phyloP scores from a whole-genome alignment of 1,140 invertebrate genomes.

The Penaeus japonicus region DNA sequence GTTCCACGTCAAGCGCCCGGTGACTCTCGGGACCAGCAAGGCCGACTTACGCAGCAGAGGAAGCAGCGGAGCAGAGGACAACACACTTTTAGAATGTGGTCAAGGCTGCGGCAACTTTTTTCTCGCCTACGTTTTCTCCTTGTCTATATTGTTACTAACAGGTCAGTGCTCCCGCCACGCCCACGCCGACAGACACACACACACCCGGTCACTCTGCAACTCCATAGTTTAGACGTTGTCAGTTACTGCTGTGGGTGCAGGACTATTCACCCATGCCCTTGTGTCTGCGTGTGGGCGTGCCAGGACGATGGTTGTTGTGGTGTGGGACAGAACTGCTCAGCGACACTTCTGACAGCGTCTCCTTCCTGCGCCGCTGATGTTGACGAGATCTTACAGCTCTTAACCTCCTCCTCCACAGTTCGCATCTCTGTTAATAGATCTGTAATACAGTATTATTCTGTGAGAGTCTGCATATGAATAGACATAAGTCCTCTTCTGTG shows the following conservation, averaged over 20 bases:
- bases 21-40: no score
- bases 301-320: conserved; percentile 15
- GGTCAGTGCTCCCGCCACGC: background rate
- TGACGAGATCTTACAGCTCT: background rate
- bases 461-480: no score
- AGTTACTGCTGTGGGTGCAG: conserved; percentile 19
- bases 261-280: conserved; percentile 19
- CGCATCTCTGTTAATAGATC: no score
- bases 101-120: conserved; percentile 4
- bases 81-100: conserved; percentile 21
- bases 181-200: background rate
- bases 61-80: background rate
- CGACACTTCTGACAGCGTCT: background rate
- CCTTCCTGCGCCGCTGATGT: background rate
- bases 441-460: no score
- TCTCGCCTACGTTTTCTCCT: conserved; percentile 32
- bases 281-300: conserved; percentile 20
- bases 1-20: no score
- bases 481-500: no score
- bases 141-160: conserved; percentile 50
- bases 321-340: conserved; percentile 23
- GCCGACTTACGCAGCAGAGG: no score
- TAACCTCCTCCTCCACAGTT: background rate
- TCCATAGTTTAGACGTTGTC: background rate
- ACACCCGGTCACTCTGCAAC: conserved; percentile 17